These are phyloP conservation scores for Meganola albula DNA, from an alignment of 2,888 invertebrate genomes.

Conservation along the genomic window DNA sequence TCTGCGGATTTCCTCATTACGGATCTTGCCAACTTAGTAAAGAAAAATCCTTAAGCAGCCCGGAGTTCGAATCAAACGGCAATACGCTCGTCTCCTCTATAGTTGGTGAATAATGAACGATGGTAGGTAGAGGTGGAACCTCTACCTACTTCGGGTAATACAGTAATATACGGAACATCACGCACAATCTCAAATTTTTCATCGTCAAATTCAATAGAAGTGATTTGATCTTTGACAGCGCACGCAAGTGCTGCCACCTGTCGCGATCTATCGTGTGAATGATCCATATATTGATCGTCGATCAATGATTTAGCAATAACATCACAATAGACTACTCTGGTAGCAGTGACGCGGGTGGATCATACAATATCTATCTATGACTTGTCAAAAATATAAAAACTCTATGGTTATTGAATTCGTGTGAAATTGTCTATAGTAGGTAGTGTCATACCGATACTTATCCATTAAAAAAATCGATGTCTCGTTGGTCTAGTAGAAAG, in stretches of 20 bases:
- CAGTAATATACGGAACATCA: conserved; percentile 20
- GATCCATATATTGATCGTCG: conserved; percentile 52
- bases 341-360: conserved; percentile 46
- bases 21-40: no score
- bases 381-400: conserved; percentile 26
- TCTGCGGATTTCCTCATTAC: no score
- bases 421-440: conserved; percentile 9
- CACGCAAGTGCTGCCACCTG: conserved; percentile 60
- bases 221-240: conserved; percentile 47
- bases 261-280: conserved; percentile 54
- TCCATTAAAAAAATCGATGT: no score
- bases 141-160: no score
- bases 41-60: no score
- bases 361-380: conserved; percentile 18
- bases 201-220: conserved; percentile 41
- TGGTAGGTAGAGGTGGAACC: no score
- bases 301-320: conserved; percentile 70
- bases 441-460: conserved; percentile 1
- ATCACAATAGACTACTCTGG: conserved; percentile 56
- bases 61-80: no score
- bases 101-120: no score
- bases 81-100: no score
- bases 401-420: conserved; percentile 5
- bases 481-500: no score
- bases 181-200: conserved; percentile 14